Percentiles rank a stretch among this genome's conserved stretches.
phyloP scores from a whole-genome alignment of 1,140 invertebrate genomes.

The Gonatopus flavifemur region DNA sequence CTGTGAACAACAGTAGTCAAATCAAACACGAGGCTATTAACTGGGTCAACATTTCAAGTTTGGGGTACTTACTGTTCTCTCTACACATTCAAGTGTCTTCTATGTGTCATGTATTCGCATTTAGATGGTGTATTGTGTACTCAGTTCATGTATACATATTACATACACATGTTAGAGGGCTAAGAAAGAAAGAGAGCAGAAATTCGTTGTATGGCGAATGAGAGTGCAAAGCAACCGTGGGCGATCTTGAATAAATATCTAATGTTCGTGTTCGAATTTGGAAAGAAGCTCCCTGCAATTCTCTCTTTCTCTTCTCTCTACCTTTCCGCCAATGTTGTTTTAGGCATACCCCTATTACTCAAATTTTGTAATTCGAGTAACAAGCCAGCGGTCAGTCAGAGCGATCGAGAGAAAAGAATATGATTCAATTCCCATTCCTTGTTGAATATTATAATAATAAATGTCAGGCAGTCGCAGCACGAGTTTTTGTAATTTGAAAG shows the following conservation, averaged over 20 bases:
- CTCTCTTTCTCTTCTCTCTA: slow-evolving; percentile 11
- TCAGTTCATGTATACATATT: not conserved
- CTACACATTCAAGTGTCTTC: not conserved
- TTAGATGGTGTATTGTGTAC: not conserved
- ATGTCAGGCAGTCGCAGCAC: too few relatives aligned
- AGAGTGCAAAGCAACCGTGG: slow-evolving; percentile 31
- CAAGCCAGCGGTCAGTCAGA: slow-evolving; percentile 22
- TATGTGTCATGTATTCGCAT: slow-evolving; percentile 8
- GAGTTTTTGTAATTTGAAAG: too few relatives aligned
- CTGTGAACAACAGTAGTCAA: slow-evolving; percentile 51
- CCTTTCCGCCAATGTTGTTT: slow-evolving; percentile 41
- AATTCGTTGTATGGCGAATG: slow-evolving; percentile 26
- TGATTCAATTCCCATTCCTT: too few relatives aligned
- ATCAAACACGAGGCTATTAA: slow-evolving; percentile 51
- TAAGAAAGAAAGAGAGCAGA: too few relatives aligned
- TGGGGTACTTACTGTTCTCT: slow-evolving; percentile 36
- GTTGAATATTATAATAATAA: too few relatives aligned
- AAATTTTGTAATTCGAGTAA: slow-evolving; percentile 43
- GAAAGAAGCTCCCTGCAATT: not conserved
- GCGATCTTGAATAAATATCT: slow-evolving; percentile 46
- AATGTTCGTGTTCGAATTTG: slow-evolving; percentile 23
- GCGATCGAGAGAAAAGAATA: too few relatives aligned
- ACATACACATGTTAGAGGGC: not conserved
- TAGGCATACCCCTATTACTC: slow-evolving; percentile 28
- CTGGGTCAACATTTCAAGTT: slow-evolving; percentile 45